These are phyloP conservation scores for Papilio helenus DNA, from an alignment of 1,140 invertebrate genomes.

Conservation along the genomic window DNA sequence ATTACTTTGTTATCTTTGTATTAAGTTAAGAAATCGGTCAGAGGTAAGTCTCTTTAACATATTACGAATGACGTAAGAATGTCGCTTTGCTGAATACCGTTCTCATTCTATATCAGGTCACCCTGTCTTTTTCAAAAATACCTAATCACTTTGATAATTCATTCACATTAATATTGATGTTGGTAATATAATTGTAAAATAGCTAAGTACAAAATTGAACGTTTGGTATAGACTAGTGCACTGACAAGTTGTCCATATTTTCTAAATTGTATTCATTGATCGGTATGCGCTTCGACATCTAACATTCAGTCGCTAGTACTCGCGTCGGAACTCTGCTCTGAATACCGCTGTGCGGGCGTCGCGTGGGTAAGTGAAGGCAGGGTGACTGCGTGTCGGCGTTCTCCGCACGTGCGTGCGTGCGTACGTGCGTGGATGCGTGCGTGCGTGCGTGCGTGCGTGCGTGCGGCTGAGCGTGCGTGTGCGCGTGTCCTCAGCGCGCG, in stretches of 20 bases:
- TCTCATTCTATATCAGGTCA: slow-evolving; percentile 40
- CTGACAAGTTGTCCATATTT: slow-evolving; percentile 8
- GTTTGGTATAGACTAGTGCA: slow-evolving; percentile 34
- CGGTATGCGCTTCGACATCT: slow-evolving; percentile 36
- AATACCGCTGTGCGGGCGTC: slow-evolving; percentile 2
- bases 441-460: slow-evolving; percentile 43
- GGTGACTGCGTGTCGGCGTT: slow-evolving; percentile 44
- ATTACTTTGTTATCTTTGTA: slow-evolving; percentile 37
- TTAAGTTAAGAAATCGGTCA: slow-evolving; percentile 10
- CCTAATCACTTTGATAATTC: slow-evolving; percentile 36
- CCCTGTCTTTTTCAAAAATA: slow-evolving; percentile 43
- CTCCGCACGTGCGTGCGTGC: slow-evolving; percentile 43
- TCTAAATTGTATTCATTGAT: slow-evolving; percentile 20
- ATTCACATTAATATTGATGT: slow-evolving; percentile 38
- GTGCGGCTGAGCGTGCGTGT: slow-evolving; percentile 42
- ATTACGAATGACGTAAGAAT: slow-evolving; percentile 40
- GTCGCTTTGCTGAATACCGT: slow-evolving; percentile 35
- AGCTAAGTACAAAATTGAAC: slow-evolving; percentile 28
- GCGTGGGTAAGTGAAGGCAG: slow-evolving; percentile 48
- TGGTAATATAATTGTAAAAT: slow-evolving; percentile 32
- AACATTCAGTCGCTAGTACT: slow-evolving; percentile 36
- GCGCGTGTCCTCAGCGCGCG: slow-evolving; percentile 70
- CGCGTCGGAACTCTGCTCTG: slow-evolving; percentile 23
- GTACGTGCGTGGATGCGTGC: slow-evolving; percentile 44
- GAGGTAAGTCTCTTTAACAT: slow-evolving; percentile 44